Conservation (phyloP, 2,113 vertebrate genomes). For the Proterorhinus semilunaris region DNA sequence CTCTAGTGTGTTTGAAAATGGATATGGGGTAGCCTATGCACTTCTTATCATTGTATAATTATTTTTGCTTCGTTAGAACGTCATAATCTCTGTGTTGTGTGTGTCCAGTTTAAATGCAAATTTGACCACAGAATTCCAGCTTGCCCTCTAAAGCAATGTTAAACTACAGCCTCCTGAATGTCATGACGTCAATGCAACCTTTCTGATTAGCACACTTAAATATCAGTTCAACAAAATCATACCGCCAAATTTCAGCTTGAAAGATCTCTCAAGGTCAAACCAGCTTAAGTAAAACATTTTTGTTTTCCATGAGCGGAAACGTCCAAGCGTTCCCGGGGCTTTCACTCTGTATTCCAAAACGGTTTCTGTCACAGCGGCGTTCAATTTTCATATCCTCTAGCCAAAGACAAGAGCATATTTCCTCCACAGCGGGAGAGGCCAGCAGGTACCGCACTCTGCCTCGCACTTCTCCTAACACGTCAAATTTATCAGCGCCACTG, state of each 20-base stretch:
- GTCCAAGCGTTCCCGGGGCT: neutral
- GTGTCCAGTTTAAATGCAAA: too few relatives aligned
- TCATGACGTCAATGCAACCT: neutral
- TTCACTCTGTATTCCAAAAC: conserved; percentile 14
- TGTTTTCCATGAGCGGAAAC: conserved; percentile 7
- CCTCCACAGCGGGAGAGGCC: conserved; percentile 34
- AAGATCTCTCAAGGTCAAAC: conserved; percentile 1
- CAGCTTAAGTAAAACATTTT: neutral
- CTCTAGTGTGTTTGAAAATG: too few relatives aligned
- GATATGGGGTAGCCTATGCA: too few relatives aligned
- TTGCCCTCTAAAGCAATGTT: too few relatives aligned
- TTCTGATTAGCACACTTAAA: neutral
- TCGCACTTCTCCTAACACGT: conserved; percentile 30
- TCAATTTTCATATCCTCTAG: conserved; percentile 43
- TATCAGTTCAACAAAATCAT: neutral
- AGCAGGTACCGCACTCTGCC: conserved; percentile 39
- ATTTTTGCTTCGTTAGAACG: too few relatives aligned
- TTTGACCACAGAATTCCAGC: too few relatives aligned
- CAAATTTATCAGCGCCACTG: conserved; percentile 42
- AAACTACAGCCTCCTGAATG: neutral
- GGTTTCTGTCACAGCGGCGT: conserved; percentile 18
- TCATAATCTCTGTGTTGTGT: too few relatives aligned
- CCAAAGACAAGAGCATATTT: conserved; percentile 39
- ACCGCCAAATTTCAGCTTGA: neutral
- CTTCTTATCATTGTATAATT: too few relatives aligned